phyloP scores from a whole-genome alignment of 1,140 invertebrate species.

The Anadara kagoshimensis region DNA sequence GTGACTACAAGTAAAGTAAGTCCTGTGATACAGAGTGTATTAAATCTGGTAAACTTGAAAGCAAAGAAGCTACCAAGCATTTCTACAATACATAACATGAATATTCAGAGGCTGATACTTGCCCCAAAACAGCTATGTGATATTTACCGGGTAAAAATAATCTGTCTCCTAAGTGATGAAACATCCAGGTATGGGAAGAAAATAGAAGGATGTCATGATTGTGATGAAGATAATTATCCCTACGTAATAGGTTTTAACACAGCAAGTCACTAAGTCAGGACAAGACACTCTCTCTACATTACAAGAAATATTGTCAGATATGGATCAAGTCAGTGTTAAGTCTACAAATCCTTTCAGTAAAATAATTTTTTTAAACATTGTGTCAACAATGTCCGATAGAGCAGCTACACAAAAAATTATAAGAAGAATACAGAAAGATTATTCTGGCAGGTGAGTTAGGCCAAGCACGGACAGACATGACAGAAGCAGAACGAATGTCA shows the following conservation, averaged over 20 bases:
- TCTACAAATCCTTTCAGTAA: conserved; percentile 20
- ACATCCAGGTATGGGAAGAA: conserved; percentile 39
- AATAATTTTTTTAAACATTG: conserved; percentile 30
- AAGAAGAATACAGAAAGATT: conserved; percentile 25
- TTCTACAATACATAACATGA: conserved; percentile 36
- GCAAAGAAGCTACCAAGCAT: conserved; percentile 16
- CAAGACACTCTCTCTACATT: conserved; percentile 10
- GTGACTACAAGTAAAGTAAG: conserved; percentile 24
- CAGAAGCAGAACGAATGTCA: conserved; percentile 7
- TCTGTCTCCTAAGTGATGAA: conserved; percentile 31
- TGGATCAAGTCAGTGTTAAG: neutral
- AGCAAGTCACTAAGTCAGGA: conserved; percentile 29
- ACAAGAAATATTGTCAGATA: conserved; percentile 29
- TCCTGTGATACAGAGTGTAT: conserved; percentile 23
- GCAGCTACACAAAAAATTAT: conserved; percentile 32
- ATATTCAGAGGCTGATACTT: conserved; percentile 29
- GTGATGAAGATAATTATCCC: conserved; percentile 5
- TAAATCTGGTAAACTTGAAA: conserved; percentile 11
- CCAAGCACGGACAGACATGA: conserved; percentile 12
- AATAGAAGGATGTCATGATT: conserved; percentile 26
- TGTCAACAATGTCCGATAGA: conserved; percentile 43
- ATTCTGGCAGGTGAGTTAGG: conserved; percentile 18
- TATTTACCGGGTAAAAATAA: neutral
- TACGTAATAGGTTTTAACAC: conserved; percentile 28
- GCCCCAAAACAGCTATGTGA: conserved; percentile 22